These are phyloP conservation scores for Phoeniculus purpureus DNA, from an alignment of 2,797 vertebrate species.

Conservation along the genomic window DNA sequence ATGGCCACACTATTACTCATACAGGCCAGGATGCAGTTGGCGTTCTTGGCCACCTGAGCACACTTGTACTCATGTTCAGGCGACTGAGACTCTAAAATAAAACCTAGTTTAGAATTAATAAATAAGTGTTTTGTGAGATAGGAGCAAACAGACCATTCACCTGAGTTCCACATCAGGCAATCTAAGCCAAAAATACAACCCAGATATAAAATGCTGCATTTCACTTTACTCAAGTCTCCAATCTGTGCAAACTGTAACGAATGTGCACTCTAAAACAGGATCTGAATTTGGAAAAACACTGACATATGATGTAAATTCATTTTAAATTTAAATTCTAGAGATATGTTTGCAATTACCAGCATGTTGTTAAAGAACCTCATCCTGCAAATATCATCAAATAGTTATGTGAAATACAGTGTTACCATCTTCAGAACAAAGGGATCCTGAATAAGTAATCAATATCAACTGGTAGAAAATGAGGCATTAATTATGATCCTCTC, in stretches of 20 bases:
- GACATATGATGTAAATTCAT: constrained; percentile 76
- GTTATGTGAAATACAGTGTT: constrained; percentile 79
- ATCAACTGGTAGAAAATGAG: constrained; percentile 83
- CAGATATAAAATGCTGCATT: not conserved
- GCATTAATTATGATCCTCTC: constrained; percentile 82
- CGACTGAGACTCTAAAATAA: not conserved
- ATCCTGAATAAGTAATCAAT: constrained; percentile 86
- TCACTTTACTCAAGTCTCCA: constrained; percentile 33
- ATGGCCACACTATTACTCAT: too few species aligned
- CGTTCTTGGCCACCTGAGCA: too few species aligned
- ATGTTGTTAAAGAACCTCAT: constrained; percentile 80
- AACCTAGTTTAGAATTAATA: not conserved
- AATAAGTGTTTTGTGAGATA: not conserved
- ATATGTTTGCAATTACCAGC: constrained; percentile 79
- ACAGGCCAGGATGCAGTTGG: too few species aligned
- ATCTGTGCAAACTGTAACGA: constrained; percentile 51
- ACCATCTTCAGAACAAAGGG: constrained; percentile 82
- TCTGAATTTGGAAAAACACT: constrained; percentile 68
- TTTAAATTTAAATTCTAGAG: constrained; percentile 78
- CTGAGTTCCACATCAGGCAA: not conserved
- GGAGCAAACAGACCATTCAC: not conserved
- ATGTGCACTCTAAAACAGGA: constrained; percentile 54
- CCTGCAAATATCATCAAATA: constrained; percentile 83
- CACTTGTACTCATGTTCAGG: too few species aligned
- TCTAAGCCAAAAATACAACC: constrained; percentile 11